A percentile compares a stretch with the other conserved stretches of the same genome.
phyloP scores from a whole-genome alignment of 2,113 vertebrate species.

The Callaeas wilsoni region DNA sequence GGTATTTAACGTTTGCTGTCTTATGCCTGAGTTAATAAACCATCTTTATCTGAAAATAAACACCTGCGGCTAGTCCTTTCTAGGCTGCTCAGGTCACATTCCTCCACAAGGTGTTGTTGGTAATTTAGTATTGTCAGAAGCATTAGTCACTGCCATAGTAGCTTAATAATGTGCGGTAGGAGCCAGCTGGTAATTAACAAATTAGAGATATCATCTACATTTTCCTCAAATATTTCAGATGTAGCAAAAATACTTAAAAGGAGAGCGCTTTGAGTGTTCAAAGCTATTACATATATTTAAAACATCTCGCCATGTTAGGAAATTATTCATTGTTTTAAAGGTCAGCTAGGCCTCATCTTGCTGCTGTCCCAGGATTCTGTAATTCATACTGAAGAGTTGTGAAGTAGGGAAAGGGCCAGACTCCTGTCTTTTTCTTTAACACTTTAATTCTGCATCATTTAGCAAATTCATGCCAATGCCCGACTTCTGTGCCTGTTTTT shows the following conservation, averaged over 20 bases:
- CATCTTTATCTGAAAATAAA: conserved; percentile 1
- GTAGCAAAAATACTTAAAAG: conserved; percentile 13
- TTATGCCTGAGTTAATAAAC: background rate
- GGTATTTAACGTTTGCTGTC: background rate
- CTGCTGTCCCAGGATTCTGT: background rate
- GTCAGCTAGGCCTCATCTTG: background rate
- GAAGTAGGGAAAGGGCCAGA: background rate
- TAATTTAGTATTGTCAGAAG: conserved; percentile 27
- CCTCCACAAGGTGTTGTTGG: conserved; percentile 24
- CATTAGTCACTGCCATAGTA: conserved; percentile 39
- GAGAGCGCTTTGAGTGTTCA: background rate
- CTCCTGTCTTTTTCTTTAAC: background rate
- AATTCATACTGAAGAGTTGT: background rate
- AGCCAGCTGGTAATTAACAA: conserved; percentile 52
- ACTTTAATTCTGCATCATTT: background rate
- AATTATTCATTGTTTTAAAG: background rate
- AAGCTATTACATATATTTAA: background rate
- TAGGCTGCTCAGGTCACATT: background rate
- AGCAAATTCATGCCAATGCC: background rate
- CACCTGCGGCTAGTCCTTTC: conserved; percentile 19
- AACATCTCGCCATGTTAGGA: background rate
- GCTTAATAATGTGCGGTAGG: background rate
- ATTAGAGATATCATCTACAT: background rate
- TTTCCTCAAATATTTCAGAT: conserved; percentile 18
- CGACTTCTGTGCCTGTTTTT: background rate